These are phyloP conservation scores for Aldabrachelys gigantea DNA, from an alignment of 2,113 vertebrate genomes.

Conservation along the genomic window DNA sequence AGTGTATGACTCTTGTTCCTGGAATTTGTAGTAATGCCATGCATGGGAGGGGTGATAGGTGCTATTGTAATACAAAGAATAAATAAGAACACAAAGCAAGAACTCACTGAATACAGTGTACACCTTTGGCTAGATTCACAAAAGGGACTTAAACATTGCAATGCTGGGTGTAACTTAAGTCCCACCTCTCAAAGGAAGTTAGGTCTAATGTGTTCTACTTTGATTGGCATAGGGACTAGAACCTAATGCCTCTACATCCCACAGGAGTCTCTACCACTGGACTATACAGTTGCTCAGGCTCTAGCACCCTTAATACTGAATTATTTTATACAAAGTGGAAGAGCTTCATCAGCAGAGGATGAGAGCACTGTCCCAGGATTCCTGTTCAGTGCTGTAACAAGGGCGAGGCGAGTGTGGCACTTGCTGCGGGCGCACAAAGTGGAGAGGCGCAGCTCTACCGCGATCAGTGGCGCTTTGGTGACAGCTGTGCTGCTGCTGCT, in stretches of 20 bases:
- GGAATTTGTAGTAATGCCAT: not conserved
- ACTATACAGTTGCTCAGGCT: not conserved
- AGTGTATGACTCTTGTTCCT: not conserved
- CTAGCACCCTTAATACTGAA: too few relatives aligned
- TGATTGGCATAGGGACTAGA: not conserved
- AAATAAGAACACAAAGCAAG: fast-evolving
- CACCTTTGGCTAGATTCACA: not conserved
- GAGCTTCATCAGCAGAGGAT: not conserved
- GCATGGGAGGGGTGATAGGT: fast-evolving
- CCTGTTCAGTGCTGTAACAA: too few relatives aligned
- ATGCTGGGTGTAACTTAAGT: too few relatives aligned
- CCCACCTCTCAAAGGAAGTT: too few relatives aligned
- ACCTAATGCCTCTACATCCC: too few relatives aligned
- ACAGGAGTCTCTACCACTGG: too few relatives aligned
- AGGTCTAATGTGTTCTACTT: not conserved
- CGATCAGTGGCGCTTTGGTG: too few relatives aligned
- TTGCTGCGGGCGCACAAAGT: too few relatives aligned
- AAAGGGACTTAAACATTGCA: not conserved
- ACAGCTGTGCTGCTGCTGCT: too few relatives aligned
- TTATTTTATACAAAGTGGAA: not conserved
- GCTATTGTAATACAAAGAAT: not conserved
- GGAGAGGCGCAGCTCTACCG: too few relatives aligned
- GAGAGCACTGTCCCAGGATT: too few relatives aligned
- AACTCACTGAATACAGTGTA: not conserved
- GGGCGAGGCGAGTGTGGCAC: too few relatives aligned